Conservation (phyloP, 2,888 invertebrate species). For the Bombylius major region DNA sequence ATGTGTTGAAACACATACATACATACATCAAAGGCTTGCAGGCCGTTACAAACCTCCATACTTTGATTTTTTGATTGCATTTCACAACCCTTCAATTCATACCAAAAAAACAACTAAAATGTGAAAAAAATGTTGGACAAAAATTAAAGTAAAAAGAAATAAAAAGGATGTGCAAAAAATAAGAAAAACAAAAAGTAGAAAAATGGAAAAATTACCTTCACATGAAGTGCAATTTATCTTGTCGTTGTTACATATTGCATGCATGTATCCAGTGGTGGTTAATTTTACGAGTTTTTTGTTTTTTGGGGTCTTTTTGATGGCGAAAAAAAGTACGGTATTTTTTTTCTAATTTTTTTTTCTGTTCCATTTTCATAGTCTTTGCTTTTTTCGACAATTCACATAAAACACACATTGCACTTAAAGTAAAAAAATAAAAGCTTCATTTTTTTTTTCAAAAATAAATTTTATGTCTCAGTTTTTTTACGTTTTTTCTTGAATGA, state of each 20-base stretch:
- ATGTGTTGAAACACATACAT: too few relatives aligned
- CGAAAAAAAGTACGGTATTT: not conserved
- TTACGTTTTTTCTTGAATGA: too few relatives aligned
- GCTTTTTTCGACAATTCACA: too few relatives aligned
- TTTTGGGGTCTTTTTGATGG: conserved; percentile 1
- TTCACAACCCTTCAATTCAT: not conserved
- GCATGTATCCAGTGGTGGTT: conserved; percentile 3
- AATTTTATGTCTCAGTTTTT: too few relatives aligned
- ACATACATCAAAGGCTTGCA: too few relatives aligned
- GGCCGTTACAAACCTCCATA: not conserved
- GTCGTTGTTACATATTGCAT: conserved; percentile 7
- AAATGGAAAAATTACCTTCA: conserved; percentile 12
- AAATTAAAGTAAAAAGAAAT: not conserved
- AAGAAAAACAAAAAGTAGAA: not conserved
- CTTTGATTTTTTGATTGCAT: not conserved
- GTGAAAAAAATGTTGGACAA: too few relatives aligned
- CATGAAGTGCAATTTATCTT: conserved; percentile 13
- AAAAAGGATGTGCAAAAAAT: not conserved
- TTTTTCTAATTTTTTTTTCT: too few relatives aligned
- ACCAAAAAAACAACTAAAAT: not conserved
- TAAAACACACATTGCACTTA: too few relatives aligned
- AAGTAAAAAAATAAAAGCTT: too few relatives aligned
- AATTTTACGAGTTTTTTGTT: conserved; percentile 1
- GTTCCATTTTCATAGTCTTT: too few relatives aligned
- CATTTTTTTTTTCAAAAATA: too few relatives aligned